Base-by-base conservation (phyloP, 37 sponge, comb jelly and placozoan species). In the Cliona cf. orientalis region DNA sequence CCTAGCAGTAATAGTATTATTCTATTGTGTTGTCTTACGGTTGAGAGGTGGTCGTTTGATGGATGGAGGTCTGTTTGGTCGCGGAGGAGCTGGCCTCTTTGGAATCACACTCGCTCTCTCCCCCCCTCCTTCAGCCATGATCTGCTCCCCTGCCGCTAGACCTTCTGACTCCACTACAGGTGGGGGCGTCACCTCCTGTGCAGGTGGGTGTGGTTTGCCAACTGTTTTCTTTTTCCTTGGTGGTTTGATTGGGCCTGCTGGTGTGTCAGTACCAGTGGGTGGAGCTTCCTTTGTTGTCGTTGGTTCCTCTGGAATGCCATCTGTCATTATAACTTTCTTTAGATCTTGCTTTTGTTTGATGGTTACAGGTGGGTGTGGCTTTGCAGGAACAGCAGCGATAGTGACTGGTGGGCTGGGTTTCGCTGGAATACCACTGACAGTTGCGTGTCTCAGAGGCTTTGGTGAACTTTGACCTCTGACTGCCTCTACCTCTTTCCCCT, bases 31-130 rank as follows among this genome's bases (percentile, higher is more conserved):
- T 38, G 44, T 23, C 35, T 49, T 7, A 53, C 49, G 33, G 36
- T 12, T 42, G 11, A 14, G 14, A 46, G 5, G 55, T 1, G n/a
- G n/a, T n/a, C n/a, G n/a, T n/a, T n/a, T n/a, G n/a, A n/a, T n/a
- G n/a, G n/a, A 43, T 3, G 79, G 79, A 1, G 79, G 56, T 7
- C 25, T 36, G 4, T 2, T 46, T 7, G 79, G 79, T 5, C 67
- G 66, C 0, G 79, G 79, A 23, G 79, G 79, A 6, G 79, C 79
- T 33, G 56, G 35, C 46, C 79, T 23, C 25, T 79, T 79, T 38
- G 79, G 79, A 22, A 28, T 64, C 22, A 66, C 33, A 33, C 55
- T 31, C 0, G 31, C 36, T 33, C 68, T 34, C 42, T 78, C 42
- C 2, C 21, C 31, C 21, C 4, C 2, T 3, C 2, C 32, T 34